Percentiles rank a stretch among this genome's conserved stretches.
These are phyloP conservation scores for Gasteruption jaculator DNA, from an alignment of 2,888 invertebrate genomes.

Conservation along the genomic window DNA sequence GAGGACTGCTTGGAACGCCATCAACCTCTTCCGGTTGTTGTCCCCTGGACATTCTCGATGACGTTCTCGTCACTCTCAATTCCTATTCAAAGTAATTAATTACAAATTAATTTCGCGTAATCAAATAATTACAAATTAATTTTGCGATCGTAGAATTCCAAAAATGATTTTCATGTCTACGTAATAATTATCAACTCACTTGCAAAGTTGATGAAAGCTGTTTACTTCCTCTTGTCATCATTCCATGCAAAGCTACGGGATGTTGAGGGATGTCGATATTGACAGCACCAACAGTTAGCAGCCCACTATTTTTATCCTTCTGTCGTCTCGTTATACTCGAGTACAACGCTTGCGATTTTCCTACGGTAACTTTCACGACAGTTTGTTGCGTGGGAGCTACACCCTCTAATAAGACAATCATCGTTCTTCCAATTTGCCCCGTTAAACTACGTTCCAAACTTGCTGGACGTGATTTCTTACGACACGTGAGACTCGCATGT, in stretches of 20 bases:
- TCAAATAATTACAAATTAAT: neutral
- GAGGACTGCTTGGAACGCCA: constrained; percentile 43
- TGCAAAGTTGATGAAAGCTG: constrained; percentile 90
- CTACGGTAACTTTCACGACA: constrained; percentile 88
- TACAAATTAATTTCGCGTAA: constrained; percentile 6
- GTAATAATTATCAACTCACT: too few relatives aligned
- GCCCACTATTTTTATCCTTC: constrained; percentile 75
- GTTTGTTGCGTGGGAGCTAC: constrained; percentile 88
- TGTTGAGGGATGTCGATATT: constrained; percentile 97
- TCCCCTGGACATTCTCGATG: constrained; percentile 69
- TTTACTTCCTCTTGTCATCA: constrained; percentile 93
- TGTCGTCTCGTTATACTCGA: constrained; percentile 74
- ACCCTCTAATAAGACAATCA: constrained; percentile 89
- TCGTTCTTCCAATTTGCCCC: constrained; percentile 86
- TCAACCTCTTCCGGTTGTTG: constrained; percentile 59
- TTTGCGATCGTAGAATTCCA: too few relatives aligned
- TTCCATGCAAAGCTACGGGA: constrained; percentile 95
- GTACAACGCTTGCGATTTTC: constrained; percentile 88
- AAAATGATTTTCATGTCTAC: too few relatives aligned
- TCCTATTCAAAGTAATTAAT: constrained; percentile 57
- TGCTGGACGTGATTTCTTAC: constrained; percentile 74
- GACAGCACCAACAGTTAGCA: constrained; percentile 84
- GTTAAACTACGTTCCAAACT: constrained; percentile 75
- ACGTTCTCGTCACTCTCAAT: constrained; percentile 75
- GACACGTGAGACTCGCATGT: constrained; percentile 85